phyloP scores from a whole-genome alignment of 2,888 invertebrate species.

The Drosophila suboccidentalis region DNA sequence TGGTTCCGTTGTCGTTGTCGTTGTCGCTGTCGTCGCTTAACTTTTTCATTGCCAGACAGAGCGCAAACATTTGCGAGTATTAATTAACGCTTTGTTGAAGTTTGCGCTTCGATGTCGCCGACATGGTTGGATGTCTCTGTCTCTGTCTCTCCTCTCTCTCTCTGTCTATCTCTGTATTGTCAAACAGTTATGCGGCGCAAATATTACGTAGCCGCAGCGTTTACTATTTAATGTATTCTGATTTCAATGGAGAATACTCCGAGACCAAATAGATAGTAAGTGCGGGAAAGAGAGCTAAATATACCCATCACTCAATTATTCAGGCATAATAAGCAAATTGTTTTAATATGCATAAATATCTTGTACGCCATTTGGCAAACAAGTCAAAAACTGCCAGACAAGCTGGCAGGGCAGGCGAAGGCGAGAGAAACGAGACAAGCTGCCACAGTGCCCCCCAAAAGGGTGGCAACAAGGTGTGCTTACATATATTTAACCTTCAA shows the following conservation, averaged over 20 bases:
- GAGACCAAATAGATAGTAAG: not conserved
- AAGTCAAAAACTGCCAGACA: conserved; percentile 73
- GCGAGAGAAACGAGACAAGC: conserved; percentile 22
- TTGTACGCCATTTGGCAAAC: conserved; percentile 82
- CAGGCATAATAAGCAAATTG: conserved; percentile 82
- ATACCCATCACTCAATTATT: conserved; percentile 71
- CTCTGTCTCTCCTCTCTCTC: too few species aligned
- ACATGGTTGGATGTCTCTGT: conserved; percentile 27
- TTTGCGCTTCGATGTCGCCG: conserved; percentile 80
- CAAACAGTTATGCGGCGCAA: conserved; percentile 50
- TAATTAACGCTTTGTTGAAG: conserved; percentile 83
- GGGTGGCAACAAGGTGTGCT: conserved; percentile 66
- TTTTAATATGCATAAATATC: conserved; percentile 82
- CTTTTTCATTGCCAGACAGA: conserved; percentile 83
- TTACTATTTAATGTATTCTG: conserved; percentile 16
- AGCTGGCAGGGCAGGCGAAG: conserved; percentile 36
- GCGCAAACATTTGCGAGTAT: conserved; percentile 83
- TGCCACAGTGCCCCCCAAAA: not conserved
- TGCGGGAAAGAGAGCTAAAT: not conserved
- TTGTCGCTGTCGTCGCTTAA: conserved; percentile 55
- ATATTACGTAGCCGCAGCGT: conserved; percentile 73
- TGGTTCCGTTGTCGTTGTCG: conserved; percentile 43
- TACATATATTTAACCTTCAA: conserved; percentile 79
- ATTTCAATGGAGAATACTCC: conserved; percentile 19
- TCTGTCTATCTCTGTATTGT: conserved; percentile 21